Base-by-base conservation (phyloP, 2,113 vertebrate species). In the Hylia prasina region DNA sequence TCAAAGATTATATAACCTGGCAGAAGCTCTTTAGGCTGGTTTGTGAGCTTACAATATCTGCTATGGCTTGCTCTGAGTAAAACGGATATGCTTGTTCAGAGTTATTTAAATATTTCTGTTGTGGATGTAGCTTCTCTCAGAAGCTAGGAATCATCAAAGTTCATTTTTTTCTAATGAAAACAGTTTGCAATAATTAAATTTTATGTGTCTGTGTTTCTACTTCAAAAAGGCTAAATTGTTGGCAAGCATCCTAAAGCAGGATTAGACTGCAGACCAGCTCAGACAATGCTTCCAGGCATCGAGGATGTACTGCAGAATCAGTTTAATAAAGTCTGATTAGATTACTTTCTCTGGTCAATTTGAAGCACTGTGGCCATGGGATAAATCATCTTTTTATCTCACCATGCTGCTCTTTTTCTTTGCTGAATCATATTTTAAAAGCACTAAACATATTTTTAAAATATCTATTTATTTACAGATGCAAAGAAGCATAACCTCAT, bases 251-350 rank as follows among this genome's bases (percentile, higher is more conserved):
- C 91, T 96, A 93, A 95, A 94, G 96, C 54, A 95, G 96, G 95
- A 96, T 96, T 95, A 97, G 58, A 92, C 79, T 83, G 90, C 91
- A 97, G 96, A 96, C 89, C 94, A 95, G 86, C 93, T 95, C 96
- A 90, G 82, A 97, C 97, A 95, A 96, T 96, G 97, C 96, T 97
- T 96, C 95, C 75, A 97, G 97, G 97, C 96, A 96, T 90, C 3
- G 47, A 85, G 80, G 57, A 96, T 95, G 82, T 73, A 96, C 87
- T 90, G 83, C 89, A 97, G 90, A 92, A 90, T 97, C 94, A 90
- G 96, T 97, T 97, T 97, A 97, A 97, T 96, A 95, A 97, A 97
- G 96, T 97, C 97, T 97, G 96, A 98, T 98, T 97, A 78, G 90
- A 97, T 98, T 98, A 97, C 94, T 97, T 97, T 98, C 97, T 97